Evolutionary conservation across 2,888 invertebrate genomes (phyloP), one percentile per base, ranked within the genome.

Genomic region (Spisula subtruncata): DNA sequence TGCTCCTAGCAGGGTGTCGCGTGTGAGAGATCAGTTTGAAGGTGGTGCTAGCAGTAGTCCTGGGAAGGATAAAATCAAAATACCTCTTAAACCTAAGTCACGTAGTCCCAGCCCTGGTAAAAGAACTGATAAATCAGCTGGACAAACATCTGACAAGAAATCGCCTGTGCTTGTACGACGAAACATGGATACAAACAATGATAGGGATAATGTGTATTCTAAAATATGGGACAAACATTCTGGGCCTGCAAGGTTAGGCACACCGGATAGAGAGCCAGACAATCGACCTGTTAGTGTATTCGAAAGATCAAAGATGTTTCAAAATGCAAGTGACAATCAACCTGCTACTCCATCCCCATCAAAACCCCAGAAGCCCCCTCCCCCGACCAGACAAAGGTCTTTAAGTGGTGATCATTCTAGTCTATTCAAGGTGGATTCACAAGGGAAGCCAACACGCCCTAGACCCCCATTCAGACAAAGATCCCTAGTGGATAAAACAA

Each of bases 231-330:
- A 85, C 14, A 54, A 66, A 20, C 56, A 66, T 16, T 80, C 56
- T 35, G 85, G 80, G 48, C 80, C 56, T 35, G 20, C 66, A 35
- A 66, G 75, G 41, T 56, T 79, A 54, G 81, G 83, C 54, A 83
- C 83, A 14, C 87, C 84, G 25, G 54, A 86, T 6, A 75, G 25
- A 71, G 81, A 83, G 20, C 60, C 60, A 20, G 66, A 83, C 41
- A 48, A 41, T 18, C 89, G 89, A 87, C 88, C 91, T 83, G 93
- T 93, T 12, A 93, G 92, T 91, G 94, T 95, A 16, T 89, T 91
- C 80, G 87, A 91, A 56, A 91, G 94, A 89, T 90, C 93, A 54
- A 93, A 94, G 92, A 91, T 94, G 89, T 94, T 94, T 94, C 93
- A 93, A 79, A 89, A 87, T 71, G 85, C 71, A 20, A 41, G 75